A percentile compares a stretch with the other conserved stretches of the same genome.
phyloP scores from a whole-genome alignment of 2,797 vertebrate genomes.

The Ceyx erithaca region DNA sequence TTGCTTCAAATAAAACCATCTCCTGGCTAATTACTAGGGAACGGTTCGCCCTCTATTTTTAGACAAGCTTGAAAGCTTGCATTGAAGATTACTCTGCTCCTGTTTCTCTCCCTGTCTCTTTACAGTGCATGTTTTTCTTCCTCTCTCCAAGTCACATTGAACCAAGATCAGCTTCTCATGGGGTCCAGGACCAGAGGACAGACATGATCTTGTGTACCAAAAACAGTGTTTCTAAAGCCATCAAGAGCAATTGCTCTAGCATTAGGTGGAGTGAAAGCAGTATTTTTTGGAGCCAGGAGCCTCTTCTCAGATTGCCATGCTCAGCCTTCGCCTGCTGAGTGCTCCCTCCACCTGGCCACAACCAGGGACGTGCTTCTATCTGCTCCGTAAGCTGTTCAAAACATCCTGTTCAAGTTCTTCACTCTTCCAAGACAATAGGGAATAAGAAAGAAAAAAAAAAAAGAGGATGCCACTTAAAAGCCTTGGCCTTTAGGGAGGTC shows the following conservation, averaged over 20 bases:
- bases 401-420: not conserved
- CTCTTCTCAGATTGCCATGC: slow-evolving; percentile 1
- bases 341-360: slow-evolving; percentile 60
- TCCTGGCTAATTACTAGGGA: slow-evolving; percentile 37
- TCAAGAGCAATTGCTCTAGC: slow-evolving; percentile 51
- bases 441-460: not conserved
- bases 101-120: not conserved
- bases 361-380: slow-evolving; percentile 54
- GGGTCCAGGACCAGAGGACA: not conserved
- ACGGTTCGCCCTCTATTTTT: slow-evolving; percentile 60
- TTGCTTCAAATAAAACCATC: slow-evolving; percentile 45
- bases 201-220: not conserved
- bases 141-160: not conserved
- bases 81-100: slow-evolving; percentile 35
- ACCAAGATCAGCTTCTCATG: not conserved
- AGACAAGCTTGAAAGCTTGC: slow-evolving; percentile 36
- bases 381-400: slow-evolving; percentile 27
- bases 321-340: slow-evolving; percentile 62
- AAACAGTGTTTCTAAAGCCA: slow-evolving; percentile 57
- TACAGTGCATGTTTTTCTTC: not conserved
- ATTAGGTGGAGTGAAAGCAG: slow-evolving; percentile 43
- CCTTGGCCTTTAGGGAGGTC: rapidly evolving
- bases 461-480: not conserved
- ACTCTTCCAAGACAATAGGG: not conserved
- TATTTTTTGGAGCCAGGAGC: slow-evolving; percentile 16